phyloP scores from a whole-genome alignment of 2,113 vertebrate genomes.

The Melanostigma gelatinosum region DNA sequence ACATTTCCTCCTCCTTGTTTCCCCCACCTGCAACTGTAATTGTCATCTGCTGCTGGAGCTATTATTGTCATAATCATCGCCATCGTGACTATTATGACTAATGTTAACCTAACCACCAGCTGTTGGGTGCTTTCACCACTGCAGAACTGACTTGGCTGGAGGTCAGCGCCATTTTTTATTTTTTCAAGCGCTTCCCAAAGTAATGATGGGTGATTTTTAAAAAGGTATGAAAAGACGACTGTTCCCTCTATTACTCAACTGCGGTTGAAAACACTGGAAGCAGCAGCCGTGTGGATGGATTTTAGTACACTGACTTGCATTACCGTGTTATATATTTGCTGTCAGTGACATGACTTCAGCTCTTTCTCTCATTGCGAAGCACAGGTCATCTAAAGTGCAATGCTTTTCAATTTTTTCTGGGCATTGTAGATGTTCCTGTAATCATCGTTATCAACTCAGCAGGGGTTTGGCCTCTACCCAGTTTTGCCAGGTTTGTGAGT shows the following conservation, averaged over 20 bases:
- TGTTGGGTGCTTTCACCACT: constrained; percentile 63
- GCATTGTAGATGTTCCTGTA: constrained; percentile 5
- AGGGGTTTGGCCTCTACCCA: background rate
- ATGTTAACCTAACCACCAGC: constrained; percentile 73
- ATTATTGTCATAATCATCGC: constrained; percentile 69
- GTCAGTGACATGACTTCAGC: constrained; percentile 1
- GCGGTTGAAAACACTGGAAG: constrained; percentile 29
- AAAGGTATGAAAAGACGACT: constrained; percentile 41
- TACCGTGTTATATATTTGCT: constrained; percentile 26
- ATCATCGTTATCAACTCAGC: constrained; percentile 19
- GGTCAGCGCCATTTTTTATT: constrained; percentile 34
- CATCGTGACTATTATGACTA: constrained; percentile 64
- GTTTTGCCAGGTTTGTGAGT: constrained; percentile 3
- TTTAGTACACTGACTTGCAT: constrained; percentile 5
- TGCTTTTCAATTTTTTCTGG: constrained; percentile 2
- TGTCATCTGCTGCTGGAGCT: constrained; percentile 57
- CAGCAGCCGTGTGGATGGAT: constrained; percentile 14
- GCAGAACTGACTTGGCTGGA: constrained; percentile 32
- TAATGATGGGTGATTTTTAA: constrained; percentile 49
- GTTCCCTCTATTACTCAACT: constrained; percentile 48
- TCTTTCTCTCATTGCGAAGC: background rate
- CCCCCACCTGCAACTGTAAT: constrained; percentile 64
- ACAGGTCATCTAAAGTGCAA: constrained; percentile 4
- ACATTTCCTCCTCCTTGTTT: constrained; percentile 51
- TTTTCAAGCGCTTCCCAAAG: constrained; percentile 46